A percentile compares a stretch with the other conserved stretches of the same genome.
Conservation (phyloP, 2,113 vertebrate genomes). For the Callipepla californica region DNA sequence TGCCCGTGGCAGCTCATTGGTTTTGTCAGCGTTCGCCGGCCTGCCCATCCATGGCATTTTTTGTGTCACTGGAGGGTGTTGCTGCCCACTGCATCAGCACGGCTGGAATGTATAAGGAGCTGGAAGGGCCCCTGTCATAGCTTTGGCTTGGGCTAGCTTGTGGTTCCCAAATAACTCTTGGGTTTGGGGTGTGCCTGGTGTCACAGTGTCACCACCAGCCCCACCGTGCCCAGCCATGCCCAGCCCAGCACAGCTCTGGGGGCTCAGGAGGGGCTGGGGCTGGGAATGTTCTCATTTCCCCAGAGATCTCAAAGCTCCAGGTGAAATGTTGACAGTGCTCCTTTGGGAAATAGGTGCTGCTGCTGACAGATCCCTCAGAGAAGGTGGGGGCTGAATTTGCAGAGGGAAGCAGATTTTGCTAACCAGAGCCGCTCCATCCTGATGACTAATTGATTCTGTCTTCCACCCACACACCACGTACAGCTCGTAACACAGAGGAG, state of each 20-base stretch:
- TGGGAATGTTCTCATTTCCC: neutral
- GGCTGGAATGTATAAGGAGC: neutral
- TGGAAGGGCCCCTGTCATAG: neutral
- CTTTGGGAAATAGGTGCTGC: slow-evolving; percentile 22
- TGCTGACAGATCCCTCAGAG: slow-evolving; percentile 30
- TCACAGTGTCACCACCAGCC: neutral
- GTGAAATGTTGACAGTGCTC: neutral
- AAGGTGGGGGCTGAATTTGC: slow-evolving; percentile 54
- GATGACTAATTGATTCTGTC: slow-evolving; percentile 65
- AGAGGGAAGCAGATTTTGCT: slow-evolving; percentile 48
- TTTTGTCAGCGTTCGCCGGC: accelerated
- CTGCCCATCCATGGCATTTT: neutral
- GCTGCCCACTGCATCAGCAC: neutral
- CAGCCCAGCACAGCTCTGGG: accelerated
- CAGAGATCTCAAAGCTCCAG: neutral
- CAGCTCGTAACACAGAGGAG: slow-evolving; percentile 23
- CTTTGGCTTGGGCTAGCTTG: neutral
- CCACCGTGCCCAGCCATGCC: neutral
- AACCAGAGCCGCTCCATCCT: neutral
- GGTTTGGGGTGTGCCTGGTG: neutral
- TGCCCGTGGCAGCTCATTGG: neutral
- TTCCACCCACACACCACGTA: slow-evolving; percentile 61
- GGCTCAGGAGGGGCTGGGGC: neutral
- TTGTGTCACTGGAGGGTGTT: neutral
- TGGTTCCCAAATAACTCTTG: neutral